A percentile compares a stretch with the other conserved stretches of the same genome.
These are phyloP conservation scores for Amphiura filiformis DNA, from an alignment of 35 echinoderm and acorn worm genomes.

Conservation along the genomic window DNA sequence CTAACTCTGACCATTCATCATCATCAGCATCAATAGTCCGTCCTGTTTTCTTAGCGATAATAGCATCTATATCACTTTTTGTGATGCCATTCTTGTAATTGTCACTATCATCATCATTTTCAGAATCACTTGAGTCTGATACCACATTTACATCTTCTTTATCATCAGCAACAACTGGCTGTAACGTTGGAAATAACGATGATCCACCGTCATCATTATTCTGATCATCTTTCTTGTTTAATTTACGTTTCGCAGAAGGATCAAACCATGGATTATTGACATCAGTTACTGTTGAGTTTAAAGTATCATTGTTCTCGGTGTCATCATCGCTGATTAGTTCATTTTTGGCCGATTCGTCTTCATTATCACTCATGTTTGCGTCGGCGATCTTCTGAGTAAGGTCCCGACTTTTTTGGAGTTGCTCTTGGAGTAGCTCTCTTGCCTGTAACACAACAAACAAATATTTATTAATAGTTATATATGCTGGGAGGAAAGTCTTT, in stretches of 20 bases:
- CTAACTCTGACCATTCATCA: slow-evolving; percentile 1
- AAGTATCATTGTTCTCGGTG: slow-evolving; percentile 20
- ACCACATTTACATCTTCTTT: no score
- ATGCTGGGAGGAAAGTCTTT: no score
- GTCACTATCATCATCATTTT: slow-evolving; percentile 18
- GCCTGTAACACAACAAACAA: slow-evolving; percentile 55
- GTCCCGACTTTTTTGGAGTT: slow-evolving; percentile 67
- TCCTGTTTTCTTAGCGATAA: slow-evolving; percentile 4
- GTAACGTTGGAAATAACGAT: background rate
- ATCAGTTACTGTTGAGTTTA: slow-evolving; percentile 35
- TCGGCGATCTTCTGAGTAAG: slow-evolving; percentile 75
- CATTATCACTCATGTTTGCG: slow-evolving; percentile 43
- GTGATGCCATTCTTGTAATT: background rate
- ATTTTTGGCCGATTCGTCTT: background rate
- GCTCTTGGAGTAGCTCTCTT: slow-evolving; percentile 60
- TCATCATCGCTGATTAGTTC: background rate
- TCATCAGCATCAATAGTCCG: slow-evolving; percentile 6
- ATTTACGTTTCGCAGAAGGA: background rate
- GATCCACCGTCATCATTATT: background rate
- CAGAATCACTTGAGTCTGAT: slow-evolving; percentile 14
- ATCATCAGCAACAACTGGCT: slow-evolving; percentile 12
- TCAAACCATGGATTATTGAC: slow-evolving; percentile 96
- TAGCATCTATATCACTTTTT: slow-evolving; percentile 30
- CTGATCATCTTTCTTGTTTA: background rate
- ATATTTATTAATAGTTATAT: no score